phyloP scores from a whole-genome alignment of 2,888 invertebrate species.

The Augochlorella aurata region DNA sequence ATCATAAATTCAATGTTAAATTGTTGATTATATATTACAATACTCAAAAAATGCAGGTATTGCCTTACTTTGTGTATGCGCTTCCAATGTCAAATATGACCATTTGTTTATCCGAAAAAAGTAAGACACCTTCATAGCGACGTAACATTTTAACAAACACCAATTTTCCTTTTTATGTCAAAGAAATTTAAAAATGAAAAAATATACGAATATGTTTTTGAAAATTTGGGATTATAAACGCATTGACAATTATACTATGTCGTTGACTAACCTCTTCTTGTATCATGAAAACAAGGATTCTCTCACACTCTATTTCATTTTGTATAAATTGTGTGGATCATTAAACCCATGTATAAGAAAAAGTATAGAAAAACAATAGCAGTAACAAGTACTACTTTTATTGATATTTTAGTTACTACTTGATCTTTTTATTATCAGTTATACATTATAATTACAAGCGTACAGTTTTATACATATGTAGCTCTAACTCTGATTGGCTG shows the following conservation, averaged over 20 bases:
- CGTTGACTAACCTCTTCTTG: not conserved
- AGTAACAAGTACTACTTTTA: not conserved
- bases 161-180: not conserved
- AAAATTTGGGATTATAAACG: not conserved
- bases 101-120: constrained; percentile 93
- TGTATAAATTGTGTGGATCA: not conserved
- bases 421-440: not conserved
- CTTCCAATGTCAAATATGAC: constrained; percentile 95
- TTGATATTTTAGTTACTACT: not conserved
- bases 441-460: no score
- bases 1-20: constrained; percentile 18
- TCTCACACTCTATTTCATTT: not conserved
- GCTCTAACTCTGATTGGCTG: no score
- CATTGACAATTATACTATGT: not conserved
- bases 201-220: not conserved
- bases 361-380: not conserved
- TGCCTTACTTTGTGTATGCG: constrained; percentile 93
- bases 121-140: constrained; percentile 89
- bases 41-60: constrained; percentile 24
- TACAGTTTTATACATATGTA: no score
- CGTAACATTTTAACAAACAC: constrained; percentile 85
- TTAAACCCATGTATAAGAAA: not conserved
- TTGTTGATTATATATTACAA: not conserved
- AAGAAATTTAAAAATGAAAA: not conserved
- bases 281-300: not conserved